Conservation (phyloP, 2,797 vertebrate species). For the Orientallactaga sibirica region DNA sequence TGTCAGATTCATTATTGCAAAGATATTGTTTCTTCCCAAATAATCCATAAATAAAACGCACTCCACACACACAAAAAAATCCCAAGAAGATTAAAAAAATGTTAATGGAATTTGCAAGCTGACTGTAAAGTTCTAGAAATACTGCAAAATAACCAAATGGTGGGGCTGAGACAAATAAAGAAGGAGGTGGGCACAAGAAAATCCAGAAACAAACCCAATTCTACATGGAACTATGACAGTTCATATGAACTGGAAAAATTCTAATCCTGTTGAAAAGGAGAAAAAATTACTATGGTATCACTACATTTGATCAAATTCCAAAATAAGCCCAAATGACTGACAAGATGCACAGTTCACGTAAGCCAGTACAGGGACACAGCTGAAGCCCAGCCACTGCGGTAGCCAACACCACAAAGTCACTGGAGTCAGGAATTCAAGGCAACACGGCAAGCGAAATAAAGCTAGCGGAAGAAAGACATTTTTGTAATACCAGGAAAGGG, state of each 20-base stretch:
- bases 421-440: background rate
- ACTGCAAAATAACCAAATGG: slow-evolving; percentile 34
- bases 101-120: background rate
- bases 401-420: background rate
- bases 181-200: background rate
- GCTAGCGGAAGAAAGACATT: slow-evolving; percentile 29
- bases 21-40: background rate
- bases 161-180: background rate
- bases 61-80: slow-evolving; percentile 56
- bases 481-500: slow-evolving; percentile 22
- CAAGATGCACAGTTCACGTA: background rate
- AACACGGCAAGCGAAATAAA: background rate
- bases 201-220: slow-evolving; percentile 24
- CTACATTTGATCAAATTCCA: slow-evolving; percentile 6
- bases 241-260: slow-evolving; percentile 47
- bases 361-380: background rate
- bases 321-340: slow-evolving; percentile 46
- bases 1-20: background rate
- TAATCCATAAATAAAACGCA: slow-evolving; percentile 30
- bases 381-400: background rate
- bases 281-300: slow-evolving; percentile 26
- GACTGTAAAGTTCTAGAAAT: slow-evolving; percentile 28
- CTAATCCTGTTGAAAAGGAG: background rate
- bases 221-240: slow-evolving; percentile 26
- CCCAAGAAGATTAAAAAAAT: background rate